Evolutionary conservation across 2,797 vertebrate genomes (phyloP), one percentile per base, ranked within the genome.

Genomic region (Megaceryle alcyon): DNA sequence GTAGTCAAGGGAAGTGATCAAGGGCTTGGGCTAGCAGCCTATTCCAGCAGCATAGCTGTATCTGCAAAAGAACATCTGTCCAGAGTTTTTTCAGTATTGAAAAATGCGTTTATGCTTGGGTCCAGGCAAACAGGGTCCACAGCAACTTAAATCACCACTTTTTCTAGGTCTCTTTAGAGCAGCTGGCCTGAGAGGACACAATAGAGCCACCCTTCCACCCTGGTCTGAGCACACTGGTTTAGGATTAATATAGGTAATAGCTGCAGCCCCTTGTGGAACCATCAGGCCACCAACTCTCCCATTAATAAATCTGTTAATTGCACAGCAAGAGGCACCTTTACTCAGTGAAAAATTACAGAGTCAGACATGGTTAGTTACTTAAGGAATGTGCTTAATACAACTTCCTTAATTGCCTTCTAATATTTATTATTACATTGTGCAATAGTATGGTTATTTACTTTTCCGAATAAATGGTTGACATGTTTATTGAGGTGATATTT

Each of bases 401-500:
- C 81, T 82, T 92, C 88, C 39, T 82, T 96, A 97, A 97, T 83
- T 96, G 78, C 81, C 95, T 95, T 96, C 88, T 88, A 97, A 91
- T 96, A 97, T 93, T 96, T 95, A 95, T 82, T 96, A 94, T 75
- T 95, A 92, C 23, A 77, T 61, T 94, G 69, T 66, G 71, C 75
- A 79, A 94, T 69, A 95, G 80, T 94, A 94, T 69, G 95, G 80
- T 96, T 97, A 96, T 96, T 97, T 97, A 87, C 84, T 97, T 96
- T 92, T 89, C 73, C 82, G 90, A 86, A 95, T 33, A 95, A 95
- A 94, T 78, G 66, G 92, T 91, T 97, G 90, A 84, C 53, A 88
- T 54, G 69, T 96, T 96, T 95, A 95, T 96, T 95, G 96, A 83
- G 80, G 70, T 97, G 94, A 88, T 94, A 94, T 92, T 97, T 92